Conservation (phyloP, 2,888 invertebrate genomes). For the Drosophila robusta region DNA sequence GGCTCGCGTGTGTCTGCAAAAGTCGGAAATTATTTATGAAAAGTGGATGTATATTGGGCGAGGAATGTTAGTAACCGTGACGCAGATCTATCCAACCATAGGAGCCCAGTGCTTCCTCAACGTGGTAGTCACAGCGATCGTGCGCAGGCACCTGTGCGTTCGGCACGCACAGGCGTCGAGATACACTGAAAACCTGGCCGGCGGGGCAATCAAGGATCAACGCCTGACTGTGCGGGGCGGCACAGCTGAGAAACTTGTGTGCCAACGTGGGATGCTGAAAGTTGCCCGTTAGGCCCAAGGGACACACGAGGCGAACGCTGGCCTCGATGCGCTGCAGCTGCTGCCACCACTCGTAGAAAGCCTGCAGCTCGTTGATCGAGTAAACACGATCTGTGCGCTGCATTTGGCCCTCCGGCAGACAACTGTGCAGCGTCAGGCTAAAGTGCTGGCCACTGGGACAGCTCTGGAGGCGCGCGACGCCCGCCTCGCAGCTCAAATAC, state of each 20-base stretch:
- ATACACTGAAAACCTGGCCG: conserved; percentile 85
- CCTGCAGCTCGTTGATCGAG: conserved; percentile 37
- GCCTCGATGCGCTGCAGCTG: conserved; percentile 15
- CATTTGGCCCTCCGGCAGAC: conserved; percentile 60
- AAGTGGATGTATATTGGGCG: neutral
- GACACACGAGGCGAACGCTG: conserved; percentile 39
- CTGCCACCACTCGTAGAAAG: conserved; percentile 60
- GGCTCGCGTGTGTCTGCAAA: conserved; percentile 62
- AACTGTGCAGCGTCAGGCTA: conserved; percentile 76
- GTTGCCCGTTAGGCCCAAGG: conserved; percentile 51
- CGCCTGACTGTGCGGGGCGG: conserved; percentile 86
- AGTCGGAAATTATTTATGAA: conserved; percentile 6
- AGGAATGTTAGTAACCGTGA: conserved; percentile 66
- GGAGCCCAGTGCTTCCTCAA: neutral
- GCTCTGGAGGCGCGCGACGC: conserved; percentile 86
- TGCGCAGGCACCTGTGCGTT: conserved; percentile 85
- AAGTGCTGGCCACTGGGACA: conserved; percentile 88
- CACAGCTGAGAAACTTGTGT: conserved; percentile 87
- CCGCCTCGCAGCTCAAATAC: conserved; percentile 88
- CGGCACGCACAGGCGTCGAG: conserved; percentile 86
- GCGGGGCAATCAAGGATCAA: conserved; percentile 86
- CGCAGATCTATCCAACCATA: conserved; percentile 46
- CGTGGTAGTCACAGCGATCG: conserved; percentile 57
- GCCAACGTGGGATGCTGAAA: conserved; percentile 86
- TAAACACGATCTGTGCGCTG: conserved; percentile 59